Evolutionary conservation across 2,797 vertebrate species (phyloP).

Genomic region (Fistularia commersonii): DNA sequence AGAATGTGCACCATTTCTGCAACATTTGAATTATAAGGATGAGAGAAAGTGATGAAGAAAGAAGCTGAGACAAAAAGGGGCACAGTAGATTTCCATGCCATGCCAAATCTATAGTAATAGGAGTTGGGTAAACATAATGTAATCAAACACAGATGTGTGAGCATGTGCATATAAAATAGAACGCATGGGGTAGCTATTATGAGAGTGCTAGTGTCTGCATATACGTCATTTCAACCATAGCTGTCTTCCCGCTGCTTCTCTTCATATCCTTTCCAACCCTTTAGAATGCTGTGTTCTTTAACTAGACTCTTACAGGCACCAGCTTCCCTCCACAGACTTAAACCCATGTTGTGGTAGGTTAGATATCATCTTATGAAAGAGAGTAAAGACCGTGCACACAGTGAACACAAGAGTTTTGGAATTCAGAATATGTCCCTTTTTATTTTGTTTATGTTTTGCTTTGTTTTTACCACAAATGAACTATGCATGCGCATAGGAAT

Average conservation of each 20-base stretch:
- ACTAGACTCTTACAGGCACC: constrained; percentile 49
- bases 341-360: constrained; percentile 45
- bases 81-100: too few species aligned
- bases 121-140: too few species aligned
- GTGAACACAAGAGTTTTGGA: too few species aligned
- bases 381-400: too few species aligned
- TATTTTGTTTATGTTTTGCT: too few species aligned
- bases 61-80: too few species aligned
- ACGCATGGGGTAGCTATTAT: constrained; percentile 28
- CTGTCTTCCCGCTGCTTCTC: constrained; percentile 56
- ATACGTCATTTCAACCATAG: constrained; percentile 52
- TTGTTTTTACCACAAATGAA: too few species aligned
- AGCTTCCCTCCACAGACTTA: constrained; percentile 32
- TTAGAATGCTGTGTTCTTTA: constrained; percentile 63
- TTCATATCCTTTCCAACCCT: constrained; percentile 53
- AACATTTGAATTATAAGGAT: not conserved
- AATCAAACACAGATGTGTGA: constrained; percentile 41
- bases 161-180: constrained; percentile 25
- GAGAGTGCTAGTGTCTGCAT: constrained; percentile 23
- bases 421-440: too few species aligned
- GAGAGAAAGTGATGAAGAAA: constrained; percentile 1
- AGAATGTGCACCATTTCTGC: not conserved
- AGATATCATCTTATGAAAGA: not conserved
- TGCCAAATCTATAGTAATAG: too few species aligned
- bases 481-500: too few species aligned